phyloP scores from a whole-genome alignment of 2,888 invertebrate genomes.

The Eristalinus aeneus region DNA sequence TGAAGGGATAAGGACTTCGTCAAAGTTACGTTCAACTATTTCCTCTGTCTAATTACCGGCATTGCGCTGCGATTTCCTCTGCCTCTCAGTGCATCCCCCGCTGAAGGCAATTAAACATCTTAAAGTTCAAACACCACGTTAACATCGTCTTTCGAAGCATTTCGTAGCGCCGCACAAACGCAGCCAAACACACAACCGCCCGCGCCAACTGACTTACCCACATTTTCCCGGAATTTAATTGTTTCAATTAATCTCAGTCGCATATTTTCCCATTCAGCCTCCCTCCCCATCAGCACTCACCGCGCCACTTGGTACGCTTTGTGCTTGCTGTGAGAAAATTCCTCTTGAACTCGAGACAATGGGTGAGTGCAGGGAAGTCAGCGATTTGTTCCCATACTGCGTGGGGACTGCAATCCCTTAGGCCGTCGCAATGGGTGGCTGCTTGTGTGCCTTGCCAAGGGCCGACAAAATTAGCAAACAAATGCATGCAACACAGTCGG shows the following conservation, averaged over 20 bases:
- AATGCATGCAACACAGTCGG: constrained; percentile 27
- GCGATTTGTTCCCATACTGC: constrained; percentile 54
- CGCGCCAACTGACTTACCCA: not conserved
- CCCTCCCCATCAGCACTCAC: not conserved
- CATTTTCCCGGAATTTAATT: constrained; percentile 56
- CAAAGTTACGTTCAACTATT: constrained; percentile 40
- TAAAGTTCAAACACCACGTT: constrained; percentile 67
- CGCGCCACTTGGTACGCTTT: constrained; percentile 36
- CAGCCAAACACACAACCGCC: not conserved
- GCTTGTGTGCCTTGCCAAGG: constrained; percentile 10
- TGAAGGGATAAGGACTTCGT: constrained; percentile 25
- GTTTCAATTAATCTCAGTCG: constrained; percentile 70
- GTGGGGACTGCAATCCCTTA: constrained; percentile 62
- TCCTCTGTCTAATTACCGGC: constrained; percentile 46
- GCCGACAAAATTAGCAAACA: constrained; percentile 44
- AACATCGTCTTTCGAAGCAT: constrained; percentile 32
- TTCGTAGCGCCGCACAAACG: not conserved
- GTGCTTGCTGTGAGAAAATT: constrained; percentile 63
- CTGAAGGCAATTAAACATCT: constrained; percentile 49
- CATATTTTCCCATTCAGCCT: constrained; percentile 51
- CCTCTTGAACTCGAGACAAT: constrained; percentile 58
- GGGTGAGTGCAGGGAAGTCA: constrained; percentile 45
- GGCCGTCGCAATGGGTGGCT: not conserved
- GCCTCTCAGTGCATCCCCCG: constrained; percentile 11
- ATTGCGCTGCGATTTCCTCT: constrained; percentile 38